Evolutionary conservation across 2,797 vertebrate species (phyloP).

Genomic region (Vespertilio murinus): DNA sequence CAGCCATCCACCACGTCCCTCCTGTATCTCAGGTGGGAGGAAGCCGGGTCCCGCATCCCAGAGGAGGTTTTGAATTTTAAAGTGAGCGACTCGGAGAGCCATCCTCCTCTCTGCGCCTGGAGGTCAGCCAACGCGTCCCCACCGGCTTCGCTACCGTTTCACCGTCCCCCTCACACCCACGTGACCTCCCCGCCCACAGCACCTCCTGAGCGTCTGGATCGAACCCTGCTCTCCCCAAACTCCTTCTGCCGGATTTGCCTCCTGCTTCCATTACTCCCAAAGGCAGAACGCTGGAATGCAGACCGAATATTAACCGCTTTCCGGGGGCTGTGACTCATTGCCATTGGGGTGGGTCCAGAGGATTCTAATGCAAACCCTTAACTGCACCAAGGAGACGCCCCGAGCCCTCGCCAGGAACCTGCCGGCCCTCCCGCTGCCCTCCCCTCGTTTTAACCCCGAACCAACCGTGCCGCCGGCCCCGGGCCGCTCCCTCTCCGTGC

Average conservation of each 20-base stretch:
- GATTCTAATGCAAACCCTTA: neutral
- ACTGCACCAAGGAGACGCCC: neutral
- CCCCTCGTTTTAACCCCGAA: too few relatives aligned
- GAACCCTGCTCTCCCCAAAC: neutral
- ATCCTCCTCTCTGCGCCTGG: neutral
- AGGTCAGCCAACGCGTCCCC: neutral
- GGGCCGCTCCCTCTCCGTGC: neutral
- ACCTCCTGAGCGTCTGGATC: neutral
- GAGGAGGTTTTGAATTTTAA: neutral
- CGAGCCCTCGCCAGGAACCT: neutral
- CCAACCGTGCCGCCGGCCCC: too few relatives aligned
- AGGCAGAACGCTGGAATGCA: neutral
- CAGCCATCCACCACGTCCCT: neutral
- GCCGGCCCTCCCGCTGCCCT: neutral
- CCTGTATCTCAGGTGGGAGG: neutral
- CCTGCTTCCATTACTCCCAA: neutral
- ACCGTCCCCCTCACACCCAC: neutral
- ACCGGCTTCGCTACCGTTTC: neutral
- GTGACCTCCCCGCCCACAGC: neutral
- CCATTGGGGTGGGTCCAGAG: neutral
- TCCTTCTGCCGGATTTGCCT: neutral
- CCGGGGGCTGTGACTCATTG: conserved; percentile 21
- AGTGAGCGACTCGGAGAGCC: neutral
- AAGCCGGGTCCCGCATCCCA: neutral
- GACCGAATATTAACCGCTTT: conserved; percentile 27